A percentile compares a stretch with the other conserved stretches of the same genome.
phyloP scores from a whole-genome alignment of 2,113 vertebrate genomes.

The Rhodinocichla rosea region DNA sequence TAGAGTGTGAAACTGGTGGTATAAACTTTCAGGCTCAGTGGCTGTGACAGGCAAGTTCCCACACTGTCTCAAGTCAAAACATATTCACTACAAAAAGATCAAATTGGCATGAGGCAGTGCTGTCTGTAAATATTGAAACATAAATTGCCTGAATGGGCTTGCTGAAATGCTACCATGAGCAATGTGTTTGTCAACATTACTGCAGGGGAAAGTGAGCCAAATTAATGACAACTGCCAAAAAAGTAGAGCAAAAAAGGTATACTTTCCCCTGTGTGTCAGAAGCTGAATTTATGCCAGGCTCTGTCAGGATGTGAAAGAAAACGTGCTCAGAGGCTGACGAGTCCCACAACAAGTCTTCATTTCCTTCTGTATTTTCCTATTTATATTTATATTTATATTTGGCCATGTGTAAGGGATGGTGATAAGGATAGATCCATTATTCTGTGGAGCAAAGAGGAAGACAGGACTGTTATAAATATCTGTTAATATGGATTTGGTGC shows the following conservation, averaged over 20 bases:
- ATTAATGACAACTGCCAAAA: not conserved
- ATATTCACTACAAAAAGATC: not conserved
- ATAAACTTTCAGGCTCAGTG: not conserved
- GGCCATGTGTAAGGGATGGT: rapidly evolving
- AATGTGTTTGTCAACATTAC: not conserved
- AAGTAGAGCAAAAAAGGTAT: not conserved
- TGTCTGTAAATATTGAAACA: not conserved
- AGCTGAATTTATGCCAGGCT: not conserved
- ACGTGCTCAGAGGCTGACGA: rapidly evolving
- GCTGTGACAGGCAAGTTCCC: not conserved
- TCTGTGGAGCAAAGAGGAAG: not conserved
- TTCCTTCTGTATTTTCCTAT: not conserved
- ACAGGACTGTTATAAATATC: not conserved
- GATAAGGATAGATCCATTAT: not conserved
- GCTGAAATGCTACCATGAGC: not conserved
- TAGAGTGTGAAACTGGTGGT: not conserved
- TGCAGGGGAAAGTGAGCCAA: not conserved
- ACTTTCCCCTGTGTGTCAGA: not conserved
- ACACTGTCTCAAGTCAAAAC: not conserved
- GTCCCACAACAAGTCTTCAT: not conserved
- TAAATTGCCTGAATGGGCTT: not conserved
- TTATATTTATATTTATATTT: not conserved
- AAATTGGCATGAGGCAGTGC: not conserved
- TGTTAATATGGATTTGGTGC: not conserved
- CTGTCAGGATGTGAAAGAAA: not conserved